phyloP scores from a whole-genome alignment of 2,113 vertebrate species.

The Actenoides lindsayi region DNA sequence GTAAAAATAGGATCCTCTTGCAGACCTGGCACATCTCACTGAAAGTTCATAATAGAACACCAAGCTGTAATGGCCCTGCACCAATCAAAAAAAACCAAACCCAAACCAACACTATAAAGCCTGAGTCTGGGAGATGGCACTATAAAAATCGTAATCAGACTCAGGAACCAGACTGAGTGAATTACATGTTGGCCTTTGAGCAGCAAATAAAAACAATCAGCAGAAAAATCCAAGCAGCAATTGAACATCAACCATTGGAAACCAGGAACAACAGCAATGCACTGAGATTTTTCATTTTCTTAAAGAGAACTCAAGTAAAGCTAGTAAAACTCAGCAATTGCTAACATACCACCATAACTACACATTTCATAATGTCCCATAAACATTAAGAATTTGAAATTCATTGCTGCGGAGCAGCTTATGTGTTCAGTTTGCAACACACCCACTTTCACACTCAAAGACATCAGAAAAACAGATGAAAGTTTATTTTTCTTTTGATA shows the following conservation, averaged over 20 bases:
- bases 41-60: neutral
- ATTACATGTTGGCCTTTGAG: slow-evolving; percentile 18
- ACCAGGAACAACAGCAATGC: neutral
- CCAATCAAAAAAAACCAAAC: neutral
- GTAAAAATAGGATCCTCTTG: neutral
- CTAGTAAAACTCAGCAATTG: slow-evolving; percentile 39
- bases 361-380: slow-evolving; percentile 20
- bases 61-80: neutral
- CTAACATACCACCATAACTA: slow-evolving; percentile 30
- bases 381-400: slow-evolving; percentile 15
- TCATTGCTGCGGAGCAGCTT: neutral
- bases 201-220: slow-evolving; percentile 35
- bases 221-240: slow-evolving; percentile 20
- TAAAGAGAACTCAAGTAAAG: slow-evolving; percentile 20
- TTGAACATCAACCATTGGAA: slow-evolving; percentile 15
- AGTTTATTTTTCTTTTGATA: slow-evolving; percentile 65
- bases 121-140: neutral
- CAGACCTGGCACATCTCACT: neutral
- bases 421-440: neutral
- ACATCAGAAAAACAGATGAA: slow-evolving; percentile 55
- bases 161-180: neutral
- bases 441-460: slow-evolving; percentile 53
- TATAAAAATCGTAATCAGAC: neutral
- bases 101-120: neutral
- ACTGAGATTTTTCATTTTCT: neutral